Percentiles rank a stretch among this genome's conserved stretches.
These are phyloP conservation scores for chimpanzee (Pan troglodytes) DNA, from an alignment of 2,113 vertebrate species.

Conservation along the genomic window DNA sequence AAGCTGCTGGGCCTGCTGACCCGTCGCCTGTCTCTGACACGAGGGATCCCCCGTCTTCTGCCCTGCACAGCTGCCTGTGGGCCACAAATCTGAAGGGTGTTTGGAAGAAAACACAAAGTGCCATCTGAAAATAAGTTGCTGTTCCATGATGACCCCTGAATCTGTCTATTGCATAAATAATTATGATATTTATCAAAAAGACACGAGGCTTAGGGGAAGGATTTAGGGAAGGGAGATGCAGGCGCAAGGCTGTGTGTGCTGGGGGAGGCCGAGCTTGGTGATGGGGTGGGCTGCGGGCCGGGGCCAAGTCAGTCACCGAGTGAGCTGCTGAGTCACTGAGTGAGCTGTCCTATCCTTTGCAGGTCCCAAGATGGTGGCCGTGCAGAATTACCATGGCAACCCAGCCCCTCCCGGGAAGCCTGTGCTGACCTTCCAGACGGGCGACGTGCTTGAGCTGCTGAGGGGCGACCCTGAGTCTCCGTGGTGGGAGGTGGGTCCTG, in stretches of 20 bases:
- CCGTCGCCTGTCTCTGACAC: accelerated
- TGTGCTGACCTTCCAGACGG: slow-evolving; percentile 91
- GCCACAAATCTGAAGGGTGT: accelerated
- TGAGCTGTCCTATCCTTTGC: neutral
- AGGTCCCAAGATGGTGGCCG: slow-evolving; percentile 98
- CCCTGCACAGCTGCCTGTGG: accelerated
- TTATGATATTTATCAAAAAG: accelerated
- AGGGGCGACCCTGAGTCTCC: slow-evolving; percentile 93
- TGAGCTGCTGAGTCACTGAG: accelerated
- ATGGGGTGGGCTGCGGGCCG: neutral
- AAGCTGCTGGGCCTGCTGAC: neutral
- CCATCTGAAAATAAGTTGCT: accelerated
- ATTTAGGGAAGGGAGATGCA: accelerated
- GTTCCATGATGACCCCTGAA: accelerated
- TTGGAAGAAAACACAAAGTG: accelerated
- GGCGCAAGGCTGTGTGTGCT: neutral
- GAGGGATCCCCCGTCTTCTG: accelerated
- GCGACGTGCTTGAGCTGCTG: slow-evolving; percentile 95
- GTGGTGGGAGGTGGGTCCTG: slow-evolving; percentile 95
- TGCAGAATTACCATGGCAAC: slow-evolving; percentile 95
- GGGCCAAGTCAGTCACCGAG: neutral
- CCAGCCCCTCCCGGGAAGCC: slow-evolving; percentile 91
- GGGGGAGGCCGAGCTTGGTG: neutral
- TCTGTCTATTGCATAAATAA: accelerated
- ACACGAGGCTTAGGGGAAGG: accelerated